Evolutionary conservation across 2,113 vertebrate species (phyloP).

Genomic region (Electrona antarctica): DNA sequence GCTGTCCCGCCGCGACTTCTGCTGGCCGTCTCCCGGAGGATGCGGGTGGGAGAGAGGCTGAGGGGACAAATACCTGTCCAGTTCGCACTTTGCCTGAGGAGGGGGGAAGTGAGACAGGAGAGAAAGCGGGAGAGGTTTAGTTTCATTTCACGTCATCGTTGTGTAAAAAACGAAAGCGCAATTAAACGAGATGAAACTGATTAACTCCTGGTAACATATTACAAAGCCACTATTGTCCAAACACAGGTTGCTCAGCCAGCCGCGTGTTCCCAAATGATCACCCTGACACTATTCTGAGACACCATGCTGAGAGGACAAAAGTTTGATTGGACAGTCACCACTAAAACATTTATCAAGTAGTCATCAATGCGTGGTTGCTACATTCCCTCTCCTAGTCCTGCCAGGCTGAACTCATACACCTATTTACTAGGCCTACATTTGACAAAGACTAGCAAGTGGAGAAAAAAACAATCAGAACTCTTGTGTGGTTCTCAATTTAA

Average conservation of each 20-base stretch:
- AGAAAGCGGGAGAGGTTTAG: neutral
- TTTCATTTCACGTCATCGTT: neutral
- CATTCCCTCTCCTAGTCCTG: slow-evolving; percentile 89
- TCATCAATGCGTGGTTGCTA: slow-evolving; percentile 85
- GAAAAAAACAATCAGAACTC: slow-evolving; percentile 14
- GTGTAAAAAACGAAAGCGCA: neutral
- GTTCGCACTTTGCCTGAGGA: slow-evolving; percentile 90
- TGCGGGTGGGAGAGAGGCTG: slow-evolving; percentile 76
- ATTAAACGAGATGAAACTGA: neutral
- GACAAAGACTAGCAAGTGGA: slow-evolving; percentile 52
- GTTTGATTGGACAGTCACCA: slow-evolving; percentile 80
- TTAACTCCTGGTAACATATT: neutral
- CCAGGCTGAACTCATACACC: slow-evolving; percentile 82
- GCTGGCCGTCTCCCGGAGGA: slow-evolving; percentile 43
- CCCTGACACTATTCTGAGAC: slow-evolving; percentile 34
- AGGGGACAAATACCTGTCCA: slow-evolving; percentile 95
- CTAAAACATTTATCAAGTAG: slow-evolving; percentile 90
- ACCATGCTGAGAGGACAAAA: slow-evolving; percentile 67
- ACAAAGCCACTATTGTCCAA: neutral
- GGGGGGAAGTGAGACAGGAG: slow-evolving; percentile 6
- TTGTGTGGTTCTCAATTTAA: too few species aligned
- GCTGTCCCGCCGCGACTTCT: slow-evolving; percentile 87
- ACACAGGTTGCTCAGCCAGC: neutral
- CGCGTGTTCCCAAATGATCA: slow-evolving; percentile 7
- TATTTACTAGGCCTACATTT: slow-evolving; percentile 21